phyloP scores from a whole-genome alignment of 2,113 vertebrate genomes.

The Peromyscus polionotus region DNA sequence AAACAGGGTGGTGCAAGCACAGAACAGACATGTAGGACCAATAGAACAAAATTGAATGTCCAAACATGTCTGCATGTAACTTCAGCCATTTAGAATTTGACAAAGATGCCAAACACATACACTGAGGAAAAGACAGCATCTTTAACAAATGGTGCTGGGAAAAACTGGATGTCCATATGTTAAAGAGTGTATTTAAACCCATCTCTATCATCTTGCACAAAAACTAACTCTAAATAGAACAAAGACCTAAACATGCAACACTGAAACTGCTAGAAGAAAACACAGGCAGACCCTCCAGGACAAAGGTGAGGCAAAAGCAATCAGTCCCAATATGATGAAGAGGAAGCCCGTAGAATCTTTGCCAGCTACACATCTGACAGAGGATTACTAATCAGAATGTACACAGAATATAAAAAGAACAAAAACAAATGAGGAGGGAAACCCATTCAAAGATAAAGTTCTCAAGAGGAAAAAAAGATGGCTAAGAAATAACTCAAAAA shows the following conservation, averaged over 20 bases:
- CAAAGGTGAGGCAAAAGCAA: neutral
- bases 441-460: neutral
- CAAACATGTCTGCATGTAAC: neutral
- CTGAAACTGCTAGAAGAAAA: neutral
- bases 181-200: neutral
- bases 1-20: neutral
- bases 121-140: neutral
- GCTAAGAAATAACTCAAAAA: neutral
- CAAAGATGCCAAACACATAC: neutral
- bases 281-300: neutral
- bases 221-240: neutral
- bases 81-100: neutral
- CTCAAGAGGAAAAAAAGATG: neutral
- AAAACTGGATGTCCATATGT: neutral
- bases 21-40: neutral
- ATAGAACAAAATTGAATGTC: neutral
- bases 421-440: neutral
- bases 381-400: neutral
- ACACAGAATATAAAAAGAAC: neutral
- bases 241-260: neutral
- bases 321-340: neutral
- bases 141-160: neutral
- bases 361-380: neutral
- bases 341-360: neutral
- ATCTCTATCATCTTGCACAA: neutral